phyloP scores from a whole-genome alignment of 1,140 invertebrate genomes.

The Saxidomus purpurata region DNA sequence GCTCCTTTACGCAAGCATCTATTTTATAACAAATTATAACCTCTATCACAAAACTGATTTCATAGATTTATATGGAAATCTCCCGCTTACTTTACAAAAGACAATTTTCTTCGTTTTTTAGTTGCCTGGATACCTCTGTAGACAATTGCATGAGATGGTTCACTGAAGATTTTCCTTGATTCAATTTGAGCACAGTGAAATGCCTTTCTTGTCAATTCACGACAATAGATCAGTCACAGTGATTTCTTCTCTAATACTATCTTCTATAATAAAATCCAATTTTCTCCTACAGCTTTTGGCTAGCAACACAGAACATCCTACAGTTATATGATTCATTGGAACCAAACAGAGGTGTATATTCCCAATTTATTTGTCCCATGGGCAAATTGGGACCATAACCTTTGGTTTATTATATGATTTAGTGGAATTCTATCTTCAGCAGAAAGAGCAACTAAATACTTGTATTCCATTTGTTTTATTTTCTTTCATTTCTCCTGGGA shows the following conservation, averaged over 20 bases:
- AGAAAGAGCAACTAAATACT: slow-evolving; percentile 14
- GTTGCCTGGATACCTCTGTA: not conserved
- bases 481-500: not conserved
- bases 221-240: slow-evolving; percentile 33
- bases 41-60: no score
- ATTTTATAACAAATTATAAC: no score
- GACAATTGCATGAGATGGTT: slow-evolving; percentile 32
- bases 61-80: not conserved
- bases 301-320: not conserved
- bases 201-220: not conserved
- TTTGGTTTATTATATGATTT: slow-evolving; percentile 16
- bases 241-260: slow-evolving; percentile 8
- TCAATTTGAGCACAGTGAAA: slow-evolving; percentile 11
- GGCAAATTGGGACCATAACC: not conserved
- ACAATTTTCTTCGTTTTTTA: not conserved
- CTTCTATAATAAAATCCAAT: slow-evolving; percentile 35
- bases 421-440: slow-evolving; percentile 11
- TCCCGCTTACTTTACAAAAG: not conserved
- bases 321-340: slow-evolving; percentile 1
- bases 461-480: slow-evolving; percentile 14
- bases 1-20: no score
- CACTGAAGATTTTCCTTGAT: slow-evolving; percentile 2
- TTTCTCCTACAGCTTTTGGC: slow-evolving; percentile 4
- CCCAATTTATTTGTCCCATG: not conserved
- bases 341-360: slow-evolving; percentile 7